Base-by-base conservation (phyloP, 2,797 vertebrate genomes). In the Pterois miles region DNA sequence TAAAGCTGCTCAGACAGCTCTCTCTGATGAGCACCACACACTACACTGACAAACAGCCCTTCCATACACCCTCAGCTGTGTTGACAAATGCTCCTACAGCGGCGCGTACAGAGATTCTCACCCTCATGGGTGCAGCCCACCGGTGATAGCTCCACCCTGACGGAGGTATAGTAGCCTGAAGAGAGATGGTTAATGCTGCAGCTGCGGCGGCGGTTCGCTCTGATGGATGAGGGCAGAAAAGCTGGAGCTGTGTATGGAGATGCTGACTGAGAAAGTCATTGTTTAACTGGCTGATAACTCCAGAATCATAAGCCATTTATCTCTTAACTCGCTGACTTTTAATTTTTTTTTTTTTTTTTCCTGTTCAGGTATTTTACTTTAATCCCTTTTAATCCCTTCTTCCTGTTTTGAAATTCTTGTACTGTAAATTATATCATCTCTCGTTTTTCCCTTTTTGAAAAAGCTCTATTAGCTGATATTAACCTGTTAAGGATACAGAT, bases 221-320 rank as follows among this genome's bases (percentile, higher is more conserved):
- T 92, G 90, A 93, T 91, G 82, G 85, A 94, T 93, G 86, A 90
- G 67, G 65, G 25, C 23, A 65, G 75, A 67, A 83, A 84, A 85
- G 46, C 34, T 71, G 43, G 82, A 88, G 81, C 86, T 83, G 78
- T 81, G 70, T 72, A 59, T 68, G 27, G 25, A 67, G 58, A 76
- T 67, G 60, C 12, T 48, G 8, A 40, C 2, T 66, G 1, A 38
- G 71, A 78, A 34, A 50, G 20, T 62, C 20, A 34, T 63, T 31
- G 31, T 63, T 38, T 89, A 71, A 85, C 77, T 71, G 62, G 74
- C 79, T 86, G 75, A 79, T 83, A 76, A 84, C 29, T 91, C 65
- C 65, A 81, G 57, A 82, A 83, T 74, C 57, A 66, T 43, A 36
- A 62, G 9, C 29, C 14, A 16, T 62, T 65, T 25, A 66, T 71